Base-by-base conservation (phyloP, 2,797 vertebrate species). In the Megalops cyprinoides region DNA sequence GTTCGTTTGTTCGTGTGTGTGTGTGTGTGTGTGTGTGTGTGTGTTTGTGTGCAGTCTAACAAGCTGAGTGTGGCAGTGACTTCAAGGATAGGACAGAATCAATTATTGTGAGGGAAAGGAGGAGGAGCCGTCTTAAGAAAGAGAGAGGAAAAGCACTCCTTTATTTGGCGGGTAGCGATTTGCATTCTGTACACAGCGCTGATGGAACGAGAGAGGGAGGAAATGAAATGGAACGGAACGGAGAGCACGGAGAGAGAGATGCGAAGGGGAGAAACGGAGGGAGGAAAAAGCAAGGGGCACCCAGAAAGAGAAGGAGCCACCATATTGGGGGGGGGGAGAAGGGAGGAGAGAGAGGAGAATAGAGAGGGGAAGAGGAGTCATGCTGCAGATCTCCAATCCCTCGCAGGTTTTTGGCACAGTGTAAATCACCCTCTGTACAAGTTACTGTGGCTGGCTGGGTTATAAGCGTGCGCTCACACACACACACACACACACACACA, bases 331-430 rank as follows among this genome's bases (percentile, higher is more conserved):
- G 15, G 67, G 7, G 23, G 65, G 74, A 28, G 46, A 31, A 44
- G 37, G 74, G 51, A 8, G 15, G 23, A 6, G 55, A 12, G 23
- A 34, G n/a, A 55, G 39, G 65, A 76, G 42, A 74, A 75, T n/a
- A 74, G 62, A 56, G 34, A 58, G 31, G 18, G 75, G 51, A 56
- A 65, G 23, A 62, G 73, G 84, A 84, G 85, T 81, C 67, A 79
- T 79, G 74, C 82, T 82, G 75, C 79, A 82, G 76, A 83, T 85
- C 76, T 60, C 80, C 85, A 85, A 88, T 85, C 83, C 79, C 56
- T 60, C 73, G 56, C 73, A 65, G 81, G n/a, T 71, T 82, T 37
- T 82, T 78, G 80, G 42, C 81, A 83, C 37, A 60, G 31, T 74
- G 84, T 82, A 87, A 85, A 84, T 84, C 79, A 85, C 76, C 65